phyloP scores from a whole-genome alignment of 1,140 invertebrate species.

The Coboldia fuscipes region DNA sequence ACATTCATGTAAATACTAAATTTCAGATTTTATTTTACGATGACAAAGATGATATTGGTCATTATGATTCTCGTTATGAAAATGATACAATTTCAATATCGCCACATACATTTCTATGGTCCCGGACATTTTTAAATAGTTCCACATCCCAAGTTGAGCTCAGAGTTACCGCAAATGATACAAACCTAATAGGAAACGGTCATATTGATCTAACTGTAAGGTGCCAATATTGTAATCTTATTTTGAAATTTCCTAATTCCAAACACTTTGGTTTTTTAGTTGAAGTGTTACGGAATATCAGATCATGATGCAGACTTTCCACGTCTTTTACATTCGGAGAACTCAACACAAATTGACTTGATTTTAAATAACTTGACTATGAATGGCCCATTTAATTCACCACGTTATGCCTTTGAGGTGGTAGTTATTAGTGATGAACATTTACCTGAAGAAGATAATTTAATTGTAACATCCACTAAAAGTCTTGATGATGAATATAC shows the following conservation, averaged over 20 bases:
- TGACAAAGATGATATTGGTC: too few species aligned
- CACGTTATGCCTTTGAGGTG: slow-evolving; percentile 35
- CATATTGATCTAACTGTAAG: too few species aligned
- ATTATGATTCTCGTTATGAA: too few species aligned
- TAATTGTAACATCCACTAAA: slow-evolving; percentile 24
- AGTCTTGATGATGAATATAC: slow-evolving; percentile 49
- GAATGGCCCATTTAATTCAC: slow-evolving; percentile 21
- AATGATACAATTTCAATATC: too few species aligned
- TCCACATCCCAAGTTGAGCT: too few species aligned
- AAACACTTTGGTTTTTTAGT: slow-evolving; percentile 1
- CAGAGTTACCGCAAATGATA: too few species aligned
- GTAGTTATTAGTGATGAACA: slow-evolving; percentile 24
- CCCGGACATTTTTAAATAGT: too few species aligned
- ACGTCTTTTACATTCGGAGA: slow-evolving; percentile 36
- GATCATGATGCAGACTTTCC: slow-evolving; percentile 29
- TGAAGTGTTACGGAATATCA: slow-evolving; percentile 2
- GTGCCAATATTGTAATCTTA: too few species aligned
- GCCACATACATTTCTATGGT: too few species aligned
- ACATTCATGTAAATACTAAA: too few species aligned
- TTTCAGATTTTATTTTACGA: too few species aligned
- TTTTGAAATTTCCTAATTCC: neutral
- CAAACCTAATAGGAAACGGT: too few species aligned
- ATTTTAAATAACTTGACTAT: slow-evolving; percentile 29
- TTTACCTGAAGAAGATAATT: slow-evolving; percentile 7
- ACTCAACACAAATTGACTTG: slow-evolving; percentile 37